Percentiles rank a stretch among this genome's conserved stretches.
phyloP scores from a whole-genome alignment of 2,113 vertebrate species.

The Albula glossodonta region DNA sequence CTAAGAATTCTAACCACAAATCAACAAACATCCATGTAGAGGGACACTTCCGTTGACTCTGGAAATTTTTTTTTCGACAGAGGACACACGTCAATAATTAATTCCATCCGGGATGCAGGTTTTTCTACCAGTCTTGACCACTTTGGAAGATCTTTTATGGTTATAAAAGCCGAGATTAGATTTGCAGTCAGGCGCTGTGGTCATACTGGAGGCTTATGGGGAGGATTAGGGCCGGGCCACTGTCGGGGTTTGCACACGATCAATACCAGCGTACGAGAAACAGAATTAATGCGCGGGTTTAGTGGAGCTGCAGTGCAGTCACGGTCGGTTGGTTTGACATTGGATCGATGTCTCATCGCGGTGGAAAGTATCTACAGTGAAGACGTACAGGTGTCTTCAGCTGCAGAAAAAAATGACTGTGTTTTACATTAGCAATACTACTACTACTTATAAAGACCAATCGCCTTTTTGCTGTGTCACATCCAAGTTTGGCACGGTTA shows the following conservation, averaged over 20 bases:
- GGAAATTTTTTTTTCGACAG: background rate
- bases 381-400: background rate
- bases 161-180: background rate
- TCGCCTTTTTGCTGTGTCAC: background rate
- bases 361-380: background rate
- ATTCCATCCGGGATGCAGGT: background rate
- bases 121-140: constrained; percentile 1
- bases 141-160: background rate
- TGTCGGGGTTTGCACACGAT: background rate
- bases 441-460: background rate
- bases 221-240: background rate
- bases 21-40: no score
- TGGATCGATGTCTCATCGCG: background rate
- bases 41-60: no score
- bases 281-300: background rate
- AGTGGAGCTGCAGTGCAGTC: background rate
- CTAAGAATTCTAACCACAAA: no score
- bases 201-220: background rate
- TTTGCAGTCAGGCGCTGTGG: background rate
- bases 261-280: background rate
- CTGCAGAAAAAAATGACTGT: background rate
- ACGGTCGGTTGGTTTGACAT: background rate
- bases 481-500: background rate
- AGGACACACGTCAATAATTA: background rate
- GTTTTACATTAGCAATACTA: background rate